Evolutionary conservation across 2,797 vertebrate genomes (phyloP), one percentile per base, ranked within the genome.

Genomic region (Eurystomus glaucurus): DNA sequence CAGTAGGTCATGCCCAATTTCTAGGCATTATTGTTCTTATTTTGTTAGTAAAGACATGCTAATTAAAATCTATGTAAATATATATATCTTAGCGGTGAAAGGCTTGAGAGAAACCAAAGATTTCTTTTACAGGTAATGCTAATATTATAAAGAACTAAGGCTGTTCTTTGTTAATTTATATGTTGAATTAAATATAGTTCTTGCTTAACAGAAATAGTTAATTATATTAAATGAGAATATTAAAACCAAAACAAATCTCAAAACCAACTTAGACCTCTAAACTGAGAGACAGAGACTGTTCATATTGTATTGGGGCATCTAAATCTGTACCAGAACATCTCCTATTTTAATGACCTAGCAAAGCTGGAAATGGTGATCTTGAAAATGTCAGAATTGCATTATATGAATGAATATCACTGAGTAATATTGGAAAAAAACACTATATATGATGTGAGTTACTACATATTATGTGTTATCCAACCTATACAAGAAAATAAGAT

Each of bases 391-490:
- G 21, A 11, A 18, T n/a, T 76, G 26, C 20, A 10, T 60, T 23
- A 21, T 25, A 9, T 43, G 12, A 76, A 35, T 52, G 3, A 78
- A 23, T 60, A 14, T 15, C 22, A 22, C 9, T 6, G 18, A 43
- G 16, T 39, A 58, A 69, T 69, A 48, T 0, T 2, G 14, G 28
- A 21, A 43, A 23, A 50, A 60, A 48, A 7, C 18, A 18, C 20
- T 33, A 6, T 3, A 0, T 15, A 11, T 17, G 1, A 35, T 41
- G 4, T 9, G 2, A 35, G 3, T 39, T 87, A 3, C n/a, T 68
- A 10, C 5, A 4, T 41, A 19, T 1, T 41, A 16, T 1, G 1
- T 39, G 19, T 7, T 75, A 50, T 76, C 52, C 21, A 69, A 20
- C 5, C 1, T 39, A 5, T n/a, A 35, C 10, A 48, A 46, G 37